These are phyloP conservation scores for Fissipunctia ypsillon DNA, from an alignment of 2,888 invertebrate species.

Conservation along the genomic window DNA sequence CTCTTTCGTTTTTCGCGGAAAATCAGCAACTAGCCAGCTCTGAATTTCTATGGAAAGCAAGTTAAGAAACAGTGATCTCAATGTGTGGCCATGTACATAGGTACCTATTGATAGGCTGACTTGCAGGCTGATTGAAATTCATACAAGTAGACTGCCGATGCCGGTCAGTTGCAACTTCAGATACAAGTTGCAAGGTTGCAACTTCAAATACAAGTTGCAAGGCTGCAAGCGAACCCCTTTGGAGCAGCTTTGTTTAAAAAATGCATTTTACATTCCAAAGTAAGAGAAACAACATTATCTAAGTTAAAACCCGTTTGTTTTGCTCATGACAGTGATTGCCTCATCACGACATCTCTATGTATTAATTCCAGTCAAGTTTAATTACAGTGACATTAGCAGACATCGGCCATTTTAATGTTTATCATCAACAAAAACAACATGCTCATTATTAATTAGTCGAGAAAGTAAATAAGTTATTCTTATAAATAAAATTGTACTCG, in stretches of 20 bases:
- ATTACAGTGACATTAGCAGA: conserved; percentile 6
- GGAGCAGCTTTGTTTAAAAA: not conserved
- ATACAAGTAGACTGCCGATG: no score
- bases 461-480: conserved; percentile 52
- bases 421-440: conserved; percentile 14
- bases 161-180: no score
- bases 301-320: no score
- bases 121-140: not conserved
- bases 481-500: conserved; percentile 36
- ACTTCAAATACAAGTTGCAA: not conserved
- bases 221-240: not conserved
- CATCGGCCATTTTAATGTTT: not conserved
- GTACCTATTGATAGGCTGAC: no score
- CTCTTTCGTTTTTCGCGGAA: not conserved
- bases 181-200: not conserved
- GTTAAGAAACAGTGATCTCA: no score
- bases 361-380: not conserved
- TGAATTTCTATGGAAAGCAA: not conserved
- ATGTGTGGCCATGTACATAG: no score
- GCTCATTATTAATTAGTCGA: conserved; percentile 17
- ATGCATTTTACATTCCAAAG: no score
- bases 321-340: not conserved
- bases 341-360: not conserved
- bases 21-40: not conserved
- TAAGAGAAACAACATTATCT: no score